A percentile compares a stretch with the other conserved stretches of the same genome.
phyloP scores from a whole-genome alignment of 2,888 invertebrate genomes.

The Sisyra nigra region DNA sequence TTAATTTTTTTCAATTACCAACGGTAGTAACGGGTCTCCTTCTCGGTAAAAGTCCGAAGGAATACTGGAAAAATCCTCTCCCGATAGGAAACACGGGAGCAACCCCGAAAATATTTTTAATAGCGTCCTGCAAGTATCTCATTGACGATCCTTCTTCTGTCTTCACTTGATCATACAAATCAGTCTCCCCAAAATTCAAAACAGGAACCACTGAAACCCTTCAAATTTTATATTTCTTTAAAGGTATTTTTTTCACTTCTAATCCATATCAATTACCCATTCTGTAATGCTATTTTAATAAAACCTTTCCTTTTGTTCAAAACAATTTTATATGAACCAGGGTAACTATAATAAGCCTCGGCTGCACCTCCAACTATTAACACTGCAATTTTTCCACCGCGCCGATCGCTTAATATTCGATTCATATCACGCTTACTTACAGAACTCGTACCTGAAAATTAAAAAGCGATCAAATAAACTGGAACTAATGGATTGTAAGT shows the following conservation, averaged over 20 bases:
- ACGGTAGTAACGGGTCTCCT: slow-evolving; percentile 70
- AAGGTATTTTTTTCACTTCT: not conserved
- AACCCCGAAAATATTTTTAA: slow-evolving; percentile 51
- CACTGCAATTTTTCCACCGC: slow-evolving; percentile 43
- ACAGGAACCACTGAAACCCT: slow-evolving; percentile 76
- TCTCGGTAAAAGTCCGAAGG: slow-evolving; percentile 70
- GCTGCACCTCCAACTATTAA: slow-evolving; percentile 81
- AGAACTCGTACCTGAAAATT: slow-evolving; percentile 27
- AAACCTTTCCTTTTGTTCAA: slow-evolving; percentile 67
- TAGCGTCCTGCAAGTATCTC: slow-evolving; percentile 46
- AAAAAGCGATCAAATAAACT: too few relatives aligned
- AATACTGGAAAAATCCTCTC: slow-evolving; percentile 84
- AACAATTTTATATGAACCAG: slow-evolving; percentile 54
- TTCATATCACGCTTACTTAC: slow-evolving; percentile 51
- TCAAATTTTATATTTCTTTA: slow-evolving; percentile 8
- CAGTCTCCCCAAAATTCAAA: slow-evolving; percentile 81
- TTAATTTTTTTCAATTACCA: slow-evolving; percentile 40
- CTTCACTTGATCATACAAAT: slow-evolving; percentile 59
- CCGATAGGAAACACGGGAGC: slow-evolving; percentile 63
- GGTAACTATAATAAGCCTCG: slow-evolving; percentile 70
- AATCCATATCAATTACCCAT: slow-evolving; percentile 43
- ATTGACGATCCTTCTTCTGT: slow-evolving; percentile 55
- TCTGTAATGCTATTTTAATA: slow-evolving; percentile 50
- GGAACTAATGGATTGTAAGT: too few relatives aligned
- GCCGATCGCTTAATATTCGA: slow-evolving; percentile 35